Conservation (phyloP, 2,113 vertebrate species). For the Todiramphus chloris region DNA sequence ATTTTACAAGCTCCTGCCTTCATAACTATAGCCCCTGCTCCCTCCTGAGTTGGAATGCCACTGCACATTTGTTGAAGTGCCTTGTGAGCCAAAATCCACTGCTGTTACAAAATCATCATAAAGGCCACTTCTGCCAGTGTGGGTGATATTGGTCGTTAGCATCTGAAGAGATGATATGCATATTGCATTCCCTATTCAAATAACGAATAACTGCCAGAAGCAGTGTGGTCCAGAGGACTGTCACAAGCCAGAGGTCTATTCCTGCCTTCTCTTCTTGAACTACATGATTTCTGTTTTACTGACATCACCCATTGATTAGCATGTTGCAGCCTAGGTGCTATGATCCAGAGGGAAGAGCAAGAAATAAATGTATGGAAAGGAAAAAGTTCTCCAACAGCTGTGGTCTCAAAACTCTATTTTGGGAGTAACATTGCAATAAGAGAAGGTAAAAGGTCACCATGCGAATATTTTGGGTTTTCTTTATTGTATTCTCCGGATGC, state of each 20-base stretch:
- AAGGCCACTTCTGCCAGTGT: not conserved
- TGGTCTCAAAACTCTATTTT: not conserved
- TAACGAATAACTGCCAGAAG: not conserved
- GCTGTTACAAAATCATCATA: not conserved
- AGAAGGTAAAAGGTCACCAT: not conserved
- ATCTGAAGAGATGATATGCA: not conserved
- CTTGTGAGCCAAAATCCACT: not conserved
- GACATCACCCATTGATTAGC: not conserved
- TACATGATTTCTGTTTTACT: not conserved
- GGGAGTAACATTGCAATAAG: not conserved
- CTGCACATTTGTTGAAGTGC: not conserved
- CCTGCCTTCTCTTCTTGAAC: not conserved
- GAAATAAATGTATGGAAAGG: not conserved
- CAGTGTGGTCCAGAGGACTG: not conserved
- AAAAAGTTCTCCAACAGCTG: not conserved
- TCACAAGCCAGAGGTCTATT: not conserved
- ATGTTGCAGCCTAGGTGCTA: not conserved
- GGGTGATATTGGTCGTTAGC: accelerated
- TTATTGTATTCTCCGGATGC: not conserved
- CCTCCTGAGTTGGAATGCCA: not conserved
- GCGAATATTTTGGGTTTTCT: not conserved
- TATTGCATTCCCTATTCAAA: not conserved
- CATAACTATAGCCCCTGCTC: not conserved
- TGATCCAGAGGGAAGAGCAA: not conserved
- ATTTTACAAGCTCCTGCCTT: not conserved